Conservation (phyloP, 2,113 vertebrate species). For the Strigops habroptila region DNA sequence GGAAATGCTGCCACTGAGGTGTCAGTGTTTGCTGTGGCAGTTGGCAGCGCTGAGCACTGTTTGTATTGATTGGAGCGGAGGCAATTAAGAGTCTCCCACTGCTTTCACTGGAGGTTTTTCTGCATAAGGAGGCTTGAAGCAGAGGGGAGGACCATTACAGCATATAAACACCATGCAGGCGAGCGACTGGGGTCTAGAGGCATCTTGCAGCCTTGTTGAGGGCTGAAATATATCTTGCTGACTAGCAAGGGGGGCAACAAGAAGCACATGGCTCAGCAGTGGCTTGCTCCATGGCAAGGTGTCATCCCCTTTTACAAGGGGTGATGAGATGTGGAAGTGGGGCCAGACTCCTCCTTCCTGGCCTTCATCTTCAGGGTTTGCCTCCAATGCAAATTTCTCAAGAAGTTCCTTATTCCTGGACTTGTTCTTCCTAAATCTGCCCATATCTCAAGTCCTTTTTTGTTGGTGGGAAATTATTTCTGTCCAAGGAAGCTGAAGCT, state of each 20-base stretch:
- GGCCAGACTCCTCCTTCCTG: accelerated
- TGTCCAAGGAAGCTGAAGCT: not conserved
- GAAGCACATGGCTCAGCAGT: accelerated
- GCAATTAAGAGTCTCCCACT: conserved; percentile 49
- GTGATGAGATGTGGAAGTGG: not conserved
- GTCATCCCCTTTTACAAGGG: not conserved
- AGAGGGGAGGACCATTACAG: conserved; percentile 11
- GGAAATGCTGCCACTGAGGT: not conserved
- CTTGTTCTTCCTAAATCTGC: not conserved
- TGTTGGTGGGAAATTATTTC: not conserved
- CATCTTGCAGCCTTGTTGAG: not conserved
- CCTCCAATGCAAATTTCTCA: too few relatives aligned
- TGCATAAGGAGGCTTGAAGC: conserved; percentile 47
- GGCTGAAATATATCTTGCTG: not conserved
- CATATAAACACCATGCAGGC: not conserved
- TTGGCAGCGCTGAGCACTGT: not conserved
- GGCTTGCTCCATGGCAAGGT: accelerated
- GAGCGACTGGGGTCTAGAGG: not conserved
- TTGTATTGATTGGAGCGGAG: conserved; percentile 39
- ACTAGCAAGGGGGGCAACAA: not conserved
- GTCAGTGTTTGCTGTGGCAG: not conserved
- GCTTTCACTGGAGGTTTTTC: conserved; percentile 16
- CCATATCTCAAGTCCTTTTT: not conserved
- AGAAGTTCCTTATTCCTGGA: not conserved
- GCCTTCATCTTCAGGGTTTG: not conserved